These are phyloP conservation scores for Genyomyrus donnyi DNA, from an alignment of 2,113 vertebrate genomes.

Conservation along the genomic window DNA sequence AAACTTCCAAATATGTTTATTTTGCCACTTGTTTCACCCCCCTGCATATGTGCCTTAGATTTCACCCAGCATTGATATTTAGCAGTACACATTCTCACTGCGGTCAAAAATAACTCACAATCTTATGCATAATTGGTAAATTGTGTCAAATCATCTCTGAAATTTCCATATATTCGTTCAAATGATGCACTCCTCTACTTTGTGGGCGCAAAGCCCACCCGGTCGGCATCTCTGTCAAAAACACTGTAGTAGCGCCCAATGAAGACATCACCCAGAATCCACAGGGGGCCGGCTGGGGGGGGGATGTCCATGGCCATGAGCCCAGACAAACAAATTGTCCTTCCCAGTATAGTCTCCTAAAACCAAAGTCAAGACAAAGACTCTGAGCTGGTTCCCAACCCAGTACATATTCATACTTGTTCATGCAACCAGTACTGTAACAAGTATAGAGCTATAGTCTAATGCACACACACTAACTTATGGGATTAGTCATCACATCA, in stretches of 20 bases:
- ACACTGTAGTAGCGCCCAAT: slow-evolving; percentile 72
- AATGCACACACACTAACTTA: background rate
- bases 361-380: background rate
- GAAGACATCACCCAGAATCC: slow-evolving; percentile 82
- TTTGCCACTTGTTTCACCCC: background rate
- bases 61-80: background rate
- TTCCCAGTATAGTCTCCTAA: slow-evolving; percentile 55
- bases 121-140: background rate
- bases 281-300: slow-evolving; percentile 68
- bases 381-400: background rate
- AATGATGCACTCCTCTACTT: slow-evolving; percentile 32
- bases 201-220: slow-evolving; percentile 65
- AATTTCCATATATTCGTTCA: background rate
- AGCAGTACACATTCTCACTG: background rate
- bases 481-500: background rate
- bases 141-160: background rate
- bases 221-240: slow-evolving; percentile 64
- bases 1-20: background rate
- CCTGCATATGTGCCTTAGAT: background rate
- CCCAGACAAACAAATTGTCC: slow-evolving; percentile 65
- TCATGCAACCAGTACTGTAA: background rate
- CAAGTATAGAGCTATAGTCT: background rate
- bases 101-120: background rate
- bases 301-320: slow-evolving; percentile 74
- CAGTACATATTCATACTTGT: background rate